phyloP scores from a whole-genome alignment of 1,140 invertebrate species.

The Drosophila willistoni region DNA sequence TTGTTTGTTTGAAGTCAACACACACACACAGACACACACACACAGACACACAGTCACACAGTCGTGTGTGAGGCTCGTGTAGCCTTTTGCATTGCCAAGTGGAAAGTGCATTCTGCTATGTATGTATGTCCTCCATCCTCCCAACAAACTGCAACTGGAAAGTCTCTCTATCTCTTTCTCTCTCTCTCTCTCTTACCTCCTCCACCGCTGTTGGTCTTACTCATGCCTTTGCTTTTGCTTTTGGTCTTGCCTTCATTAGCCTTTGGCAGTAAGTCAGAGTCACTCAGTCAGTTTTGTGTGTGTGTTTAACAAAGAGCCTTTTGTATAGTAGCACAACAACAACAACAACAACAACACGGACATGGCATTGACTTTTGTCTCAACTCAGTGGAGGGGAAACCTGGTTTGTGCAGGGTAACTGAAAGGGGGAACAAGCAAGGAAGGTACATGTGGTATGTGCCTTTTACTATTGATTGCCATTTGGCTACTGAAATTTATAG shows the following conservation, averaged over 20 bases:
- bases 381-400: slow-evolving; percentile 36
- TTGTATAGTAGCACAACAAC: slow-evolving; percentile 32
- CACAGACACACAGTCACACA: slow-evolving; percentile 29
- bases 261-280: slow-evolving; percentile 78
- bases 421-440: too few relatives aligned
- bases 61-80: neutral
- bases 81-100: slow-evolving; percentile 60
- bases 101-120: slow-evolving; percentile 62
- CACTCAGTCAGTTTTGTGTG: slow-evolving; percentile 42
- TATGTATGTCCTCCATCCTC: slow-evolving; percentile 5
- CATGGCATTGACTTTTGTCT: slow-evolving; percentile 74
- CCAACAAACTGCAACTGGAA: neutral
- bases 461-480: slow-evolving; percentile 46
- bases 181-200: slow-evolving; percentile 2
- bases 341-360: slow-evolving; percentile 30
- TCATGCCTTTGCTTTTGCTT: slow-evolving; percentile 17
- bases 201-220: slow-evolving; percentile 2
- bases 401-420: neutral
- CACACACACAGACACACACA: slow-evolving; percentile 23
- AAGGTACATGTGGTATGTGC: slow-evolving; percentile 11
- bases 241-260: slow-evolving; percentile 68
- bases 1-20: slow-evolving; percentile 77
- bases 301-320: slow-evolving; percentile 66
- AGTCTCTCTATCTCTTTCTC: slow-evolving; percentile 14
- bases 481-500: slow-evolving; percentile 28